Evolutionary conservation across 2,113 vertebrate genomes (phyloP).

Genomic region (Plotosus lineatus): DNA sequence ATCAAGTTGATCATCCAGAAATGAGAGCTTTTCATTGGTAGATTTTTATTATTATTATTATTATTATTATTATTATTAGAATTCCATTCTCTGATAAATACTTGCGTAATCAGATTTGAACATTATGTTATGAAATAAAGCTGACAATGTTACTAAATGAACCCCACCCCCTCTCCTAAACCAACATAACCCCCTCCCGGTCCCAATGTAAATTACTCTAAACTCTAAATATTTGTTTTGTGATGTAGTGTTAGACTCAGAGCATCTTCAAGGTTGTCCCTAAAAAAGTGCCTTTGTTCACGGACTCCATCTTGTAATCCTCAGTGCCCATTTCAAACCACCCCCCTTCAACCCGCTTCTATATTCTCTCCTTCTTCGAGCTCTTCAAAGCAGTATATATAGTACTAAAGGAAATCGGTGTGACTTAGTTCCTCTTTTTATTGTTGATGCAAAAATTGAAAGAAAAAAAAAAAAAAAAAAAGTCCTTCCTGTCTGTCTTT

Average conservation of each 20-base stretch:
- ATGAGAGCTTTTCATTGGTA: conserved; percentile 46
- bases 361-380: conserved; percentile 73
- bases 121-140: conserved; percentile 33
- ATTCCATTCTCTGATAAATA: conserved; percentile 49
- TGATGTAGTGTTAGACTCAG: conserved; percentile 81
- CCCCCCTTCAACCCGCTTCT: conserved; percentile 73
- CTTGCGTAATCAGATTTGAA: conserved; percentile 40
- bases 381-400: conserved; percentile 84
- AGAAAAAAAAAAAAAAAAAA: conserved; percentile 58
- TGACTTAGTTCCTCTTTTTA: conserved; percentile 83
- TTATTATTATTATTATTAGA: conserved; percentile 54
- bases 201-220: conserved; percentile 77
- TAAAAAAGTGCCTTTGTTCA: conserved; percentile 84
- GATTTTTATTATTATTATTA: conserved; percentile 53
- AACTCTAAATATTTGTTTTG: conserved; percentile 80
- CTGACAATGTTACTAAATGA: conserved; percentile 39
- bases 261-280: conserved; percentile 82
- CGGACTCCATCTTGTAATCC: conserved; percentile 79
- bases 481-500: conserved; percentile 71
- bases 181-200: conserved; percentile 40
- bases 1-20: conserved; percentile 20
- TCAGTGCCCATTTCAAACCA: conserved; percentile 71
- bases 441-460: conserved; percentile 74
- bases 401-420: conserved; percentile 84
- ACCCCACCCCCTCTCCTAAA: conserved; percentile 47